phyloP scores from a whole-genome alignment of 2,113 vertebrate genomes.

The Podiceps cristatus region DNA sequence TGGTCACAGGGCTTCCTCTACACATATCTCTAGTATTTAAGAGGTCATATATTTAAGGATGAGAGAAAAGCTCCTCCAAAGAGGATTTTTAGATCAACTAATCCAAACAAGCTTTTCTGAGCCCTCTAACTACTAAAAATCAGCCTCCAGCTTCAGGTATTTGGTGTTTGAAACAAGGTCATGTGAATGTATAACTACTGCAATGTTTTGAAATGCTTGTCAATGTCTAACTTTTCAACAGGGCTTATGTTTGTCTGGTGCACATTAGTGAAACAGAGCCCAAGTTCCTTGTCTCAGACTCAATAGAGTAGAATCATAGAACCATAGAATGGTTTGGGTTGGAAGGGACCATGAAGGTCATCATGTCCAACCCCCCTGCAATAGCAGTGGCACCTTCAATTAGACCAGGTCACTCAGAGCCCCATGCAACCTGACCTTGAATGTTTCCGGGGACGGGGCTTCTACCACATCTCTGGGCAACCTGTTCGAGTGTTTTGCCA shows the following conservation, averaged over 20 bases:
- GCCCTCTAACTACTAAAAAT: not conserved
- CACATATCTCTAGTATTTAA: not conserved
- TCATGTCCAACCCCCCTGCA: too few species aligned
- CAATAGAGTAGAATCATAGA: not conserved
- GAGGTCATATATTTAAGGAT: not conserved
- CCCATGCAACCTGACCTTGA: too few species aligned
- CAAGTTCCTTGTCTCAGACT: not conserved
- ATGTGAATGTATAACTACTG: not conserved
- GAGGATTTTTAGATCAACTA: rapidly evolving
- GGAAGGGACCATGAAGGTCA: too few species aligned
- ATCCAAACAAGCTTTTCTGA: not conserved
- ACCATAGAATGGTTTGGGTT: too few species aligned
- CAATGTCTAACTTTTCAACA: not conserved
- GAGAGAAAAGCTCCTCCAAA: not conserved
- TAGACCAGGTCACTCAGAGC: too few species aligned
- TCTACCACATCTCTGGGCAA: too few species aligned
- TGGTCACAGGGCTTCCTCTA: not conserved
- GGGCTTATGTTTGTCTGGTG: not conserved
- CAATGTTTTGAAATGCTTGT: not conserved
- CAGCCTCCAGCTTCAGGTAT: not conserved
- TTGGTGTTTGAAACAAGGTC: not conserved
- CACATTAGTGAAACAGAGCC: not conserved
- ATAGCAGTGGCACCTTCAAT: too few species aligned
- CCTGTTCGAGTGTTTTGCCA: too few species aligned
- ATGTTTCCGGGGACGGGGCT: too few species aligned